Evolutionary conservation across 92 coral and sea anemone species (phyloP).

Genomic region (Phenganax stokvisi): DNA sequence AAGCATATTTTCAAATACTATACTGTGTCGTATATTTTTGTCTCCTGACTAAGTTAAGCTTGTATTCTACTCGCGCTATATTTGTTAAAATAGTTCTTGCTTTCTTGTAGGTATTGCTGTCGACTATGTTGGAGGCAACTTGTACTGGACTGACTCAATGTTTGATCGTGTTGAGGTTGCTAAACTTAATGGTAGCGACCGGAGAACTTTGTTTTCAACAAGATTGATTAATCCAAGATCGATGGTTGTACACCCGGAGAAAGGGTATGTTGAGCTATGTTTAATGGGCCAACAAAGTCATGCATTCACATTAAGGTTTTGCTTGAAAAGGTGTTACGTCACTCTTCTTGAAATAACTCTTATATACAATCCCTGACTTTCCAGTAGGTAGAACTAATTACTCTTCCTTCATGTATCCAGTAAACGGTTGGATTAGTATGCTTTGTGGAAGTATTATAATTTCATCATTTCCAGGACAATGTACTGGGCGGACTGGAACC

Average conservation of each 20-base stretch:
- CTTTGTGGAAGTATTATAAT: too few species aligned
- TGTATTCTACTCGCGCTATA: too few species aligned
- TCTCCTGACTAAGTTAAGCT: too few species aligned
- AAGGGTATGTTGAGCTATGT: conserved; percentile 60
- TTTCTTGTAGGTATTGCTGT: conserved; percentile 75
- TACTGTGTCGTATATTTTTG: not conserved
- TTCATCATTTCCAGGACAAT: conserved; percentile 53
- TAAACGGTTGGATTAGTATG: too few species aligned
- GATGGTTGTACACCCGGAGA: conserved; percentile 80
- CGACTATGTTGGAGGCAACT: conserved; percentile 92
- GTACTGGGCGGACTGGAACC: conserved; percentile 99
- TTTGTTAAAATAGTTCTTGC: not conserved
- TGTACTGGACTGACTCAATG: conserved; percentile 97
- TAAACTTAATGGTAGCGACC: conserved; percentile 61
- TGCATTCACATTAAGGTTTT: not conserved
- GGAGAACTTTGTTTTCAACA: conserved; percentile 68
- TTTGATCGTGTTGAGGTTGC: conserved; percentile 87
- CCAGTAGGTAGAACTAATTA: too few species aligned
- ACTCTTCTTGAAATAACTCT: too few species aligned
- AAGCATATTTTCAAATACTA: not conserved
- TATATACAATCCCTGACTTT: too few species aligned
- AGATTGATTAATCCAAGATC: conserved; percentile 85
- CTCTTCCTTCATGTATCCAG: too few species aligned
- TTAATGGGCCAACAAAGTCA: not conserved
- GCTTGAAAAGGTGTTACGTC: not conserved